Conservation (phyloP, 2,888 invertebrate species). For the Escarpia spicata region DNA sequence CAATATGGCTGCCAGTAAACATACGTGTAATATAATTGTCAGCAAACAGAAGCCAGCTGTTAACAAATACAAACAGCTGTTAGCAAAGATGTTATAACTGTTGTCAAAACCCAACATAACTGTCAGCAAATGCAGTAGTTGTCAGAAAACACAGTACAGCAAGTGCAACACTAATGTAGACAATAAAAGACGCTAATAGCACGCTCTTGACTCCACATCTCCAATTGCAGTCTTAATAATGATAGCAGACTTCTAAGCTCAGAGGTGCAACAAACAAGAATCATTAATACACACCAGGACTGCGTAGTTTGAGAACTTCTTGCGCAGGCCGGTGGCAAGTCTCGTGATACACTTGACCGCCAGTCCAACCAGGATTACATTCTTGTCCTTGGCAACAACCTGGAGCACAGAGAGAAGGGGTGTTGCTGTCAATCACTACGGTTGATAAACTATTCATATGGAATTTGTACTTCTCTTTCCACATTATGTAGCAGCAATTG, state of each 20-base stretch:
- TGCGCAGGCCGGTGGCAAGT: conserved; percentile 86
- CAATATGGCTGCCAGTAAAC: not conserved
- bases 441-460: not conserved
- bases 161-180: too few relatives aligned
- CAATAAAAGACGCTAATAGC: too few relatives aligned
- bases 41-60: not conserved
- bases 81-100: too few relatives aligned
- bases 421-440: not conserved
- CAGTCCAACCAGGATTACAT: conserved; percentile 89
- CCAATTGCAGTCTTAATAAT: too few relatives aligned
- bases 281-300: conserved; percentile 46
- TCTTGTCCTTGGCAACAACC: conserved; percentile 92
- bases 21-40: not conserved
- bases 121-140: too few relatives aligned
- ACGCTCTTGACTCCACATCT: too few relatives aligned
- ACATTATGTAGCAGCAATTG: too few relatives aligned
- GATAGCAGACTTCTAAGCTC: not conserved
- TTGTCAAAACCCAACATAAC: too few relatives aligned
- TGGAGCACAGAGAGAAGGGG: conserved; percentile 59
- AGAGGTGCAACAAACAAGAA: not conserved
- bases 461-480: not conserved
- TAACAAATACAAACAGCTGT: not conserved
- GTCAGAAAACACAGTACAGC: too few relatives aligned
- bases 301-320: conserved; percentile 87
- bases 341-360: conserved; percentile 85